Conservation (phyloP, 2,888 invertebrate genomes). For the Hirtodrosophila confusa region DNA sequence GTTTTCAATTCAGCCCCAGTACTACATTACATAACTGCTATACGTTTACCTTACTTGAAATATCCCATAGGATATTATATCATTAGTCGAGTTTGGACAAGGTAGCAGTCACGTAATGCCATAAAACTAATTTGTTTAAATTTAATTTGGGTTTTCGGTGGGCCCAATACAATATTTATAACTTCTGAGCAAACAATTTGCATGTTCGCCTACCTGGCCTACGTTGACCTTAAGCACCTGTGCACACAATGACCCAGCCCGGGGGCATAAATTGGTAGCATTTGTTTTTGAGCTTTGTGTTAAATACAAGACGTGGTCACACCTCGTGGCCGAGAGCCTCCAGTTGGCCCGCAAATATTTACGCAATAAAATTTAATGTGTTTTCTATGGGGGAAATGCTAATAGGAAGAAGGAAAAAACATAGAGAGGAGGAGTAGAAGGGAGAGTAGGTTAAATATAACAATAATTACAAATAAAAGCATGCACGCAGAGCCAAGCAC, state of each 20-base stretch:
- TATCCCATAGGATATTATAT: constrained; percentile 29
- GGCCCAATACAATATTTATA: constrained; percentile 75
- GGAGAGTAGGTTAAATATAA: constrained; percentile 16
- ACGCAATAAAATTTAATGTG: constrained; percentile 75
- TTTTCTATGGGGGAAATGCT: constrained; percentile 55
- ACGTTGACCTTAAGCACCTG: too few species aligned
- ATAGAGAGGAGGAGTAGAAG: not conserved
- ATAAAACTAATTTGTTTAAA: constrained; percentile 78
- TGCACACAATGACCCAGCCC: not conserved
- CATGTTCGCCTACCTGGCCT: constrained; percentile 37
- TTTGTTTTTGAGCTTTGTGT: constrained; percentile 73
- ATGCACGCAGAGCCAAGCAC: constrained; percentile 51
- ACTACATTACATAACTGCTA: constrained; percentile 12
- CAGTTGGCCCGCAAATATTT: constrained; percentile 67
- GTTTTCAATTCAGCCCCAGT: constrained; percentile 37
- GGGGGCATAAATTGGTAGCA: constrained; percentile 56
- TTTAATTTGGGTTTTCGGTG: constrained; percentile 64
- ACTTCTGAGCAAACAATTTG: constrained; percentile 77
- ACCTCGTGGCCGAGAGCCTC: constrained; percentile 53
- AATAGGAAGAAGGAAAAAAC: not conserved
- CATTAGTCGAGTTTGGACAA: constrained; percentile 26
- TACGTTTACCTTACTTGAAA: constrained; percentile 24
- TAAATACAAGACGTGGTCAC: constrained; percentile 74
- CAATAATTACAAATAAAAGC: constrained; percentile 68
- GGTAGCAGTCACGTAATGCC: constrained; percentile 43